A percentile compares a stretch with the other conserved stretches of the same genome.
phyloP scores from a whole-genome alignment of 2,888 invertebrate genomes.

The Trichacis sp. region DNA sequence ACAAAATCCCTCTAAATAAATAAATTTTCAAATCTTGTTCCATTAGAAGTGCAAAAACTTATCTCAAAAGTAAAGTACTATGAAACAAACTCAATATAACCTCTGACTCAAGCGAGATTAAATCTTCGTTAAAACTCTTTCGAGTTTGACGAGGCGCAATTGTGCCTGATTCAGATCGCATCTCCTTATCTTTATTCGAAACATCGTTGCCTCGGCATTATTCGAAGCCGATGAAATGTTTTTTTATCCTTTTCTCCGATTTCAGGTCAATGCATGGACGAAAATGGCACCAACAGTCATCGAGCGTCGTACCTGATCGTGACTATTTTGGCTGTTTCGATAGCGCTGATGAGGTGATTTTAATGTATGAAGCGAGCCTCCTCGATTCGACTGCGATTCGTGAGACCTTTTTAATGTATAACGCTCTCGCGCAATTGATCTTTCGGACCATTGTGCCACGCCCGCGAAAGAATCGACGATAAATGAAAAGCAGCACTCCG shows the following conservation, averaged over 20 bases:
- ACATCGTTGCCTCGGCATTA: no score
- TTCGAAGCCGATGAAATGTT: no score
- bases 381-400: conserved; percentile 38
- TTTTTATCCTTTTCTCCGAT: conserved; percentile 32
- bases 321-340: conserved; percentile 51
- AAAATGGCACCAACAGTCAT: conserved; percentile 60
- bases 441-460: conserved; percentile 29
- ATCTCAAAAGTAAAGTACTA: no score
- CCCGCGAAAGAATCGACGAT: conserved; percentile 23
- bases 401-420: conserved; percentile 42
- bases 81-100: no score
- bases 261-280: conserved; percentile 77
- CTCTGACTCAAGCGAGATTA: no score
- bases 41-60: no score
- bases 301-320: conserved; percentile 58
- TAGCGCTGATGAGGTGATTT: conserved; percentile 66
- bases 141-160: no score
- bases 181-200: no score
- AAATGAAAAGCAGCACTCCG: conserved; percentile 32
- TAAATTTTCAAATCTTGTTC: no score
- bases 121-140: no score
- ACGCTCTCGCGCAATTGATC: conserved; percentile 36
- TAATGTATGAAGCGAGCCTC: conserved; percentile 52
- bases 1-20: no score
- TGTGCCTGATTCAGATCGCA: no score